A percentile compares a stretch with the other conserved stretches of the same genome.
phyloP scores from a whole-genome alignment of 2,113 vertebrate genomes.

The Embiotoca jacksoni region DNA sequence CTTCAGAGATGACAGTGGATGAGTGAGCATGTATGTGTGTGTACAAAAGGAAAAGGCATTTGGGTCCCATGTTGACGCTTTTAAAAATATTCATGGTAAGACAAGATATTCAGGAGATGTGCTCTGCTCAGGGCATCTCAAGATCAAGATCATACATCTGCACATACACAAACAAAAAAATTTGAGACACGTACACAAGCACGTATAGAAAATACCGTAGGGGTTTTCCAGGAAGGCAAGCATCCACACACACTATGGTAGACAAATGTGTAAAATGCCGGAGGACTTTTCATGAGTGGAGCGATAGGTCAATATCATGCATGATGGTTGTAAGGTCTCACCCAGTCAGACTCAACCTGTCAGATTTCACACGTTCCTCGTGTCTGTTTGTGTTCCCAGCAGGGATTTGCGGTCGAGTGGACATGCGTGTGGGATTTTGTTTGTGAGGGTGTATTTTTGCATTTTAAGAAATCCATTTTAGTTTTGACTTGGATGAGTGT shows the following conservation, averaged over 20 bases:
- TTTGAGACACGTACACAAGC: background rate
- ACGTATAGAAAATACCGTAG: background rate
- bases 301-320: constrained; percentile 66
- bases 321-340: constrained; percentile 50
- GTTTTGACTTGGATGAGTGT: background rate
- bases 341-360: constrained; percentile 51
- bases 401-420: constrained; percentile 19
- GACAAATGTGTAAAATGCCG: constrained; percentile 56
- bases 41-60: background rate
- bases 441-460: constrained; percentile 19
- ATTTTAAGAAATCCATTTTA: constrained; percentile 27
- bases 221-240: background rate
- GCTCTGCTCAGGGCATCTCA: constrained; percentile 24
- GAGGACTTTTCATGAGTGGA: constrained; percentile 55
- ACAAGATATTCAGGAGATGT: constrained; percentile 54
- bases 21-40: background rate
- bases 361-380: constrained; percentile 63
- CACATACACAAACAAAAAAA: background rate
- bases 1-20: constrained; percentile 20
- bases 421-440: constrained; percentile 29
- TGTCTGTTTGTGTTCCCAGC: constrained; percentile 34
- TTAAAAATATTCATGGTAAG: constrained; percentile 67
- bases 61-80: constrained; percentile 46
- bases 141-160: constrained; percentile 24
- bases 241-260: constrained; percentile 21